Evolutionary conservation across 2,113 vertebrate genomes (phyloP).

Genomic region (Thalassoma bifasciatum): DNA sequence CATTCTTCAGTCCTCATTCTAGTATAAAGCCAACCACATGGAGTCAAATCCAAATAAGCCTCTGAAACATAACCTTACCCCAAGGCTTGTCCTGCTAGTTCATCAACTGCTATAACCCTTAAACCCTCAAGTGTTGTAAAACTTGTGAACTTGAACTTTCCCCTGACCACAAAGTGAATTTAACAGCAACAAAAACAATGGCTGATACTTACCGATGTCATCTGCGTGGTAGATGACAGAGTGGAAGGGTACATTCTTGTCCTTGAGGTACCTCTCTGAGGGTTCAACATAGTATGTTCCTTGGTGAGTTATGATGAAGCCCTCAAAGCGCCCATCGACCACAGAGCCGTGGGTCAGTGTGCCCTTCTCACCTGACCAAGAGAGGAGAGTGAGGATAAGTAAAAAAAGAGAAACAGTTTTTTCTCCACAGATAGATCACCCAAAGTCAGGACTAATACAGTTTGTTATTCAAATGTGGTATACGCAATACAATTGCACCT

Average conservation of each 20-base stretch:
- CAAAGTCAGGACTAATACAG: too few relatives aligned
- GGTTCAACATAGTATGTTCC: conserved; percentile 97
- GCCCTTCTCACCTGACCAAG: conserved; percentile 89
- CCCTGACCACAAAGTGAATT: background rate
- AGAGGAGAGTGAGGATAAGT: conserved; percentile 6
- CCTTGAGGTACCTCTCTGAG: conserved; percentile 92
- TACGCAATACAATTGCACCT: too few relatives aligned
- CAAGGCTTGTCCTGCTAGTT: background rate
- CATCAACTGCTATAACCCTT: background rate
- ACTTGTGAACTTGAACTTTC: background rate
- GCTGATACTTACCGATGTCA: conserved; percentile 90
- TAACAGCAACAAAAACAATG: background rate
- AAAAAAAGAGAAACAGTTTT: background rate
- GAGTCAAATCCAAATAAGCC: too few relatives aligned
- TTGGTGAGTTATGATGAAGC: conserved; percentile 92
- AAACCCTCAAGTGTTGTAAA: background rate
- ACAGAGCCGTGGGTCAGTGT: conserved; percentile 94
- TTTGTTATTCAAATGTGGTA: too few relatives aligned
- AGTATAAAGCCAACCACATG: background rate
- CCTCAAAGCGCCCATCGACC: conserved; percentile 94
- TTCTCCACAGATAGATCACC: too few relatives aligned
- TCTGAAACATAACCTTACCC: too few relatives aligned
- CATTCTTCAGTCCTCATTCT: conserved; percentile 8
- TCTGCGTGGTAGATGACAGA: conserved; percentile 99
- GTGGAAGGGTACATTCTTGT: conserved; percentile 87